A percentile compares a stretch with the other conserved stretches of the same genome.
Conservation (phyloP, 2,888 invertebrate species). For the Acanthococcus lagerstroemiae region DNA sequence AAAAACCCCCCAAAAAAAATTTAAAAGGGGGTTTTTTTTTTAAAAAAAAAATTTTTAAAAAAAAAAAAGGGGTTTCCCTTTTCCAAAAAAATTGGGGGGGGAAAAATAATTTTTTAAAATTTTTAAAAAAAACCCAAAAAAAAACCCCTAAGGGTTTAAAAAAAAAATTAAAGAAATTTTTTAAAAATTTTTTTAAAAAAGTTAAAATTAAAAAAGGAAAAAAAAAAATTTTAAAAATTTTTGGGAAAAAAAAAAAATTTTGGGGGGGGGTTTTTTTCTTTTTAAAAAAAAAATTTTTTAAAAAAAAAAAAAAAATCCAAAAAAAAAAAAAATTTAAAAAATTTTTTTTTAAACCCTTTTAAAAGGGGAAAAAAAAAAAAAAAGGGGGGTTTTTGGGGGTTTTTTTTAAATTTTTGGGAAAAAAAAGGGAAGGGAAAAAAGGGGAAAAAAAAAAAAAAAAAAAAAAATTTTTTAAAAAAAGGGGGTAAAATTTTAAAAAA, state of each 20-base stretch:
- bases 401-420: not conserved
- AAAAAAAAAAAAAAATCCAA: no score
- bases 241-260: no score
- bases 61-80: not conserved
- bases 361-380: not conserved
- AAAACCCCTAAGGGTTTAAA: not conserved
- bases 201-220: not conserved
- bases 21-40: not conserved
- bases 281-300: no score
- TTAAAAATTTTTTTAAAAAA: not conserved
- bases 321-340: no score
- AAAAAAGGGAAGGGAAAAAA: not conserved
- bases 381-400: no score
- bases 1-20: no score
- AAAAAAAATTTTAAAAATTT: no score
- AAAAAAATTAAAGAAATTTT: not conserved
- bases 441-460: not conserved
- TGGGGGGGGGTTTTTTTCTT: no score
- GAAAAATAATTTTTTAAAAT: not conserved
- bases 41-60: not conserved
- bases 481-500: not conserved
- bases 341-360: not conserved
- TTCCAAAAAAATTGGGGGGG: not conserved
- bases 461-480: not conserved
- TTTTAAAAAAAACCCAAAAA: not conserved